Base-by-base conservation (phyloP, 1,140 invertebrate species). In the Drosophila obscura region DNA sequence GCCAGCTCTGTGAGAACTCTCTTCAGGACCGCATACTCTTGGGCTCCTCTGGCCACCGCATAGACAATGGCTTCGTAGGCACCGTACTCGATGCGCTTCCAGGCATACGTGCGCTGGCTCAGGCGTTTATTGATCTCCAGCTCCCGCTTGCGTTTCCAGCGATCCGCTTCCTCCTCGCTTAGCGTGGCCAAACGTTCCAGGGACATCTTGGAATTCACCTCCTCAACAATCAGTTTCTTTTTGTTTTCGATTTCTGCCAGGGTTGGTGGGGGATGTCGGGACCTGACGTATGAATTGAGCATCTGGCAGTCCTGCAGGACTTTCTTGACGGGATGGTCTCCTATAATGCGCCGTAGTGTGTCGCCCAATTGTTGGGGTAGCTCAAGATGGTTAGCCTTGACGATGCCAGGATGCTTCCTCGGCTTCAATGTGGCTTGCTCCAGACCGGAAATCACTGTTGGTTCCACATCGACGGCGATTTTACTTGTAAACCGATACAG, bases 1-100 rank as follows among this genome's bases (percentile, higher is more conserved):
- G 92, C 92, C 48, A 98, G 95, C 93, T 98, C 97, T 9, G 93
- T 92, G 53, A 98, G 94, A 57, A 98, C 94, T 80, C 92, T 94
- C 57, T 92, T 80, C 24, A 97, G 85, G 6, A 95, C 94, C 4
- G 95, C 94, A 94, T 96, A 98, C 66, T 98, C 96, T 5, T 94
- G 92, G 13, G 95, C 93, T 22, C 95, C 92, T 90, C 97, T 93
- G 1, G 90, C 92, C 50, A 96, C 87, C 55, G 97, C 92, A 92
- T 98, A 98, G 15, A 95, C 92, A 8, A 95, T 85, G 43, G 93
- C 92, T 15, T 93, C 94, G 19, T 94, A 92, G 44, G 93, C 90
- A 73, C 95, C 93, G 79, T 96, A 97, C 4, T 94, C 85, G 13
- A 97, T 93, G n/a, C 95, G 93, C 73, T 93, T 93, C 96, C 96